Evolutionary conservation across 2,888 invertebrate species (phyloP), one percentile per base, ranked within the genome.

Genomic region (Sepioteuthis lessoniana): DNA sequence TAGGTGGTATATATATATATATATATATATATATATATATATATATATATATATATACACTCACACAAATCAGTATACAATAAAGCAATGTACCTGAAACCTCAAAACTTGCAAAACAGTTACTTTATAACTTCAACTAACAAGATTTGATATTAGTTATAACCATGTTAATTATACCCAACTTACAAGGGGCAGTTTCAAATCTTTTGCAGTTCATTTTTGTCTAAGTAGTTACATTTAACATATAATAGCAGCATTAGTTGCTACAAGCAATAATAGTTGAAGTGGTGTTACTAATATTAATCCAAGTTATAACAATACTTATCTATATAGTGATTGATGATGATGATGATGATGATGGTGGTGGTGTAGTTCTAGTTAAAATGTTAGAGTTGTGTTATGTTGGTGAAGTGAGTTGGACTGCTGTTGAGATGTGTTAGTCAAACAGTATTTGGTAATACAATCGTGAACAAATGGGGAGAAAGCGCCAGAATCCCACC

Each of bases 401-500:
- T n/a, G n/a, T 76, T 76, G 76, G 16, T 76, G 76, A 76, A 76
- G 76, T 76, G 76, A n/a, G 76, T 31, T n/a, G 76, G n/a, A 2
- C 25, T 25, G 5, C 55, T 25, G 55, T 55, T 55, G 76, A 76
- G 76, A 76, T 76, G 76, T n/a, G 13, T 76, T 76, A 76, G 55
- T 55, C 55, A 55, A 55, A 55, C 55, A 55, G 76, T 76, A 76
- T n/a, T 76, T 76, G 31, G n/a, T 31, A 76, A 76, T 76, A 76
- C 55, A 55, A 55, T 55, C 25, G 55, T 55, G 55, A 55, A 55
- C 55, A 55, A 55, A 55, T 55, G 55, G 42, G 31, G 42, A 91
- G 91, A 91, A 37, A 91, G 46, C n/a, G 31, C 42, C 42, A 91
- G 46, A 91, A 91, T 91, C 42, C 46, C 91, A 38, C 38, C 91